Evolutionary conservation across 2,113 vertebrate species (phyloP).

Genomic region (Chionomys nivalis): DNA sequence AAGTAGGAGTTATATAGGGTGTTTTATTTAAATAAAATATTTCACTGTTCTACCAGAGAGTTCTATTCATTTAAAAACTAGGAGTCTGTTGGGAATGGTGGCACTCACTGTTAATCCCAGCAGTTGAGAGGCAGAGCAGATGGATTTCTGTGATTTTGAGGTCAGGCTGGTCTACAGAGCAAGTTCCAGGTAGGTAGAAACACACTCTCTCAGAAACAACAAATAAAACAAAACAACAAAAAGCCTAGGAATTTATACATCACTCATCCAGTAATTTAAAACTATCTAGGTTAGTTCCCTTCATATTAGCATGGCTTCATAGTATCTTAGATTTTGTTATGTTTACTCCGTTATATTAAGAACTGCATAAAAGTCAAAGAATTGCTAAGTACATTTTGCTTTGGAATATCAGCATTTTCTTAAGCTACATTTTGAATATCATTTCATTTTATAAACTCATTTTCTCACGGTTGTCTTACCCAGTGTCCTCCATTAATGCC

Average conservation of each 20-base stretch:
- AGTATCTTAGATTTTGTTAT: slow-evolving; percentile 1
- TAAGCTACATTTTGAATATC: not conserved
- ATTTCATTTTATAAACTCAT: not conserved
- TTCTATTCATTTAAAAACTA: slow-evolving; percentile 32
- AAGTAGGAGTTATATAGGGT: not conserved
- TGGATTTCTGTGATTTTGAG: no score
- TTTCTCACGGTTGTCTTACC: slow-evolving; percentile 84
- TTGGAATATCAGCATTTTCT: slow-evolving; percentile 2
- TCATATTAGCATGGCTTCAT: not conserved
- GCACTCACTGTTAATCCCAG: not conserved
- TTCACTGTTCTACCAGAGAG: not conserved
- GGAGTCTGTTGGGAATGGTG: not conserved
- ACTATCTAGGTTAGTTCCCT: not conserved
- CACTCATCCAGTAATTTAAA: slow-evolving; percentile 28
- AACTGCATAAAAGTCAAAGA: slow-evolving; percentile 1
- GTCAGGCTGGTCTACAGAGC: not conserved
- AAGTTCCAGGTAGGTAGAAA: not conserved
- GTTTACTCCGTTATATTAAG: not conserved
- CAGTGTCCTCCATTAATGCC: slow-evolving; percentile 98
- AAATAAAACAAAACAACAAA: not conserved
- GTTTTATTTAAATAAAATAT: slow-evolving; percentile 37
- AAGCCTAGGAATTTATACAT: not conserved
- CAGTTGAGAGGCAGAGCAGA: not conserved
- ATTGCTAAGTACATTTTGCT: slow-evolving; percentile 15
- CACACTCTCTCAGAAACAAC: not conserved